Conservation (phyloP, 2,113 vertebrate species). For the Argyrosomus japonicus region DNA sequence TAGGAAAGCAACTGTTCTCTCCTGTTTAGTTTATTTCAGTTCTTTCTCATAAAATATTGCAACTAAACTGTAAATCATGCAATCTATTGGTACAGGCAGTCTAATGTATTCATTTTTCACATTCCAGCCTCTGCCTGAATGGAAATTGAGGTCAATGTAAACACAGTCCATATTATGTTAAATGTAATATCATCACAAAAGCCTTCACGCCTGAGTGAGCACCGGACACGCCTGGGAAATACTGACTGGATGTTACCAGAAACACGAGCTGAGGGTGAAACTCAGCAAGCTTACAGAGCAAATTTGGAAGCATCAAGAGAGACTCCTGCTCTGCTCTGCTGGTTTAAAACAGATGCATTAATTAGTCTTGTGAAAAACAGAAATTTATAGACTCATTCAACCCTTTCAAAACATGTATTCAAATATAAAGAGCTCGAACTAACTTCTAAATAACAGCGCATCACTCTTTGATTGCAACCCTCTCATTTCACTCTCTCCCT, state of each 20-base stretch:
- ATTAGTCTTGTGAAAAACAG: neutral
- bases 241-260: constrained; percentile 33
- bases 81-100: neutral
- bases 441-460: neutral
- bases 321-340: neutral
- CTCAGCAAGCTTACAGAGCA: neutral
- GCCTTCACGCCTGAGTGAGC: constrained; percentile 34
- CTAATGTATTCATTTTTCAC: constrained; percentile 54
- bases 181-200: constrained; percentile 66
- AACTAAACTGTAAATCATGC: neutral
- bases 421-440: neutral
- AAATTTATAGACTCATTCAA: neutral
- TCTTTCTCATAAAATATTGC: neutral
- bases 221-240: constrained; percentile 17
- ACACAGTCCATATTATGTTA: constrained; percentile 42
- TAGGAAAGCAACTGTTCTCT: neutral
- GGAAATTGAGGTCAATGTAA: constrained; percentile 67
- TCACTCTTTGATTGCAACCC: no score
- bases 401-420: no score
- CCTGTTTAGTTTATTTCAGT: neutral
- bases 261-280: neutral
- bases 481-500: neutral
- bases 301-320: neutral
- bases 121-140: constrained; percentile 46
- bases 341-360: neutral